phyloP scores from a whole-genome alignment of 1,140 invertebrate genomes.

The Lepidurus packardi region DNA sequence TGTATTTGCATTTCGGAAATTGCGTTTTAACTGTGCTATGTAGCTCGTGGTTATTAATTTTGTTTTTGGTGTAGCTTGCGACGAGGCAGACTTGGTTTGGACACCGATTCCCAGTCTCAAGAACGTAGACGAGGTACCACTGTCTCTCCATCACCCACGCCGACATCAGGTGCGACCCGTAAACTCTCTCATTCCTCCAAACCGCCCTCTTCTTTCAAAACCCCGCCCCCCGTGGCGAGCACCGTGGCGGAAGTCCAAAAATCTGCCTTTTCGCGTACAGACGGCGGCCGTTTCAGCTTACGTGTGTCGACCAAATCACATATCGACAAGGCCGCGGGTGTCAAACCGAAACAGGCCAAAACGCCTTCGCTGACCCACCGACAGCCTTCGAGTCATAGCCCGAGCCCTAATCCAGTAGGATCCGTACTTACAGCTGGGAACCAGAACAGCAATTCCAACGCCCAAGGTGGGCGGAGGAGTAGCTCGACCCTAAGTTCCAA shows the following conservation, averaged over 20 bases:
- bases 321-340: neutral
- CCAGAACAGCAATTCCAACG: neutral
- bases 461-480: slow-evolving; percentile 44
- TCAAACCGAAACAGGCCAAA: neutral
- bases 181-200: neutral
- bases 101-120: slow-evolving; percentile 37
- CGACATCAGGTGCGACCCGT: neutral
- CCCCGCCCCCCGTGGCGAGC: neutral
- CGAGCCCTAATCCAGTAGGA: neutral
- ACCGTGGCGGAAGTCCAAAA: slow-evolving; percentile 30
- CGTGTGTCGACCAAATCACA: slow-evolving; percentile 29
- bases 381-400: slow-evolving; percentile 10
- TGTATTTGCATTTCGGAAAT: too few species aligned
- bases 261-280: slow-evolving; percentile 51
- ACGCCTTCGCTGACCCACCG: neutral
- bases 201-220: slow-evolving; percentile 3
- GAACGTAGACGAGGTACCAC: slow-evolving; percentile 38
- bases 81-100: slow-evolving; percentile 44
- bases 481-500: slow-evolving; percentile 59
- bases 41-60: neutral
- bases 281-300: slow-evolving; percentile 58
- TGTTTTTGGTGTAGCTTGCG: slow-evolving; percentile 43
- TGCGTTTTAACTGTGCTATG: neutral
- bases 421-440: neutral
- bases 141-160: neutral